Evolutionary conservation across 2,888 invertebrate species (phyloP).

Genomic region (Drosophila atroscutellata): DNA sequence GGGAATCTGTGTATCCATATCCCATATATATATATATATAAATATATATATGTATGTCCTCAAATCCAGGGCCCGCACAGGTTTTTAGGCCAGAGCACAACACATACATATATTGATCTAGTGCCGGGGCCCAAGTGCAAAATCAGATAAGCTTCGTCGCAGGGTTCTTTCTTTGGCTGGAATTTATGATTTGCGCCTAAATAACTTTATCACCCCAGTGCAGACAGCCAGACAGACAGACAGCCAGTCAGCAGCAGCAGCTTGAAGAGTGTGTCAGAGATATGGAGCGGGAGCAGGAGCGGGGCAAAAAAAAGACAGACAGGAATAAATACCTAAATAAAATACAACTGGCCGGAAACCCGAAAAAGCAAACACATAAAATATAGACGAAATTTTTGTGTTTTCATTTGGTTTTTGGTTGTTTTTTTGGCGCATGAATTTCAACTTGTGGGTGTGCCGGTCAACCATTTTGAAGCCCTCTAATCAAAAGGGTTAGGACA

Average conservation of each 20-base stretch:
- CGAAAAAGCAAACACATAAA: conserved; percentile 68
- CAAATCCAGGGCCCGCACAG: conserved; percentile 53
- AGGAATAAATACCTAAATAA: conserved; percentile 25
- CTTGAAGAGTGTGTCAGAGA: neutral
- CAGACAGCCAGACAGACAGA: conserved; percentile 23
- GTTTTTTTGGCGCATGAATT: conserved; percentile 54
- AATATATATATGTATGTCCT: neutral
- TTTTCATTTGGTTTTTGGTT: neutral
- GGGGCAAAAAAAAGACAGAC: neutral
- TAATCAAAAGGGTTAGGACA: conserved; percentile 21
- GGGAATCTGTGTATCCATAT: conserved; percentile 29
- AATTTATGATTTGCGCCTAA: conserved; percentile 83
- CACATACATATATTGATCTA: conserved; percentile 69
- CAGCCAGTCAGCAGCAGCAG: conserved; percentile 23
- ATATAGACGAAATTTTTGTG: conserved; percentile 67
- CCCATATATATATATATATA: conserved; percentile 5
- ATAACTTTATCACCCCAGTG: conserved; percentile 80
- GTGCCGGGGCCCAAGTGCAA: conserved; percentile 74
- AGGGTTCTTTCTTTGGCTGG: conserved; percentile 30
- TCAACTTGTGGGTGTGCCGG: conserved; percentile 53
- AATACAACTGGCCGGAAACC: conserved; percentile 68
- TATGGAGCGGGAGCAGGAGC: conserved; percentile 8
- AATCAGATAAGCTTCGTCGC: conserved; percentile 75
- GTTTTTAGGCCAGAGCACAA: conserved; percentile 32
- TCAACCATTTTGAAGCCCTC: conserved; percentile 19